Conservation (phyloP, 1,140 invertebrate genomes). For the Latrodectus geometricus region DNA sequence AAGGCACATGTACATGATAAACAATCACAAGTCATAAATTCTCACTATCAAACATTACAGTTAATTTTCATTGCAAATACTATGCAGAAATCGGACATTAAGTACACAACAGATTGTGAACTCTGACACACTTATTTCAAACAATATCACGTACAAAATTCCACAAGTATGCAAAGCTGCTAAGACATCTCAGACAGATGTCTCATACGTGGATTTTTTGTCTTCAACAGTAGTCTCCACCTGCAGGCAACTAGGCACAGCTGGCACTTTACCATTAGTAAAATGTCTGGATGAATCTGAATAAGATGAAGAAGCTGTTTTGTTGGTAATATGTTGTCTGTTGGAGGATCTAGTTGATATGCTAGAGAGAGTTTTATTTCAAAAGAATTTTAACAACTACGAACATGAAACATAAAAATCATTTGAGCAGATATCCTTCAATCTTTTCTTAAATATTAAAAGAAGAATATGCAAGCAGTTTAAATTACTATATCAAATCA, state of each 20-base stretch:
- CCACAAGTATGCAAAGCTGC: not conserved
- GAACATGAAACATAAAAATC: too few species aligned
- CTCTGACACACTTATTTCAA: not conserved
- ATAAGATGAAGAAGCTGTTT: conserved; percentile 6
- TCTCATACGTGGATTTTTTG: conserved; percentile 43
- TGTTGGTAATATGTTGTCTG: conserved; percentile 11
- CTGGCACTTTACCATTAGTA: conserved; percentile 55
- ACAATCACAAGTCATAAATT: not conserved
- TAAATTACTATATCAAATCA: too few species aligned
- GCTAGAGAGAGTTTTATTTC: too few species aligned
- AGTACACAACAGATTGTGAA: not conserved
- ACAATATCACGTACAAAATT: not conserved
- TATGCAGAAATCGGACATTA: not conserved
- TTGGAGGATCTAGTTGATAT: conserved; percentile 18
- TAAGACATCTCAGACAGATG: conserved; percentile 26
- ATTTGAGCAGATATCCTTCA: too few species aligned
- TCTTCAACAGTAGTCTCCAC: conserved; percentile 41
- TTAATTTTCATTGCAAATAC: not conserved
- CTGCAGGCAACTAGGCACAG: conserved; percentile 44
- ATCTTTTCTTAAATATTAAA: too few species aligned
- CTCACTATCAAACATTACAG: not conserved
- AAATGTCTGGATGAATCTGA: conserved; percentile 40
- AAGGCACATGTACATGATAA: not conserved
- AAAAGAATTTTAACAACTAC: too few species aligned
- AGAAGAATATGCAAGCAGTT: too few species aligned